A percentile compares a stretch with the other conserved stretches of the same genome.
These are phyloP conservation scores for Ploceus nigricollis DNA, from an alignment of 2,113 vertebrate genomes.

Conservation along the genomic window DNA sequence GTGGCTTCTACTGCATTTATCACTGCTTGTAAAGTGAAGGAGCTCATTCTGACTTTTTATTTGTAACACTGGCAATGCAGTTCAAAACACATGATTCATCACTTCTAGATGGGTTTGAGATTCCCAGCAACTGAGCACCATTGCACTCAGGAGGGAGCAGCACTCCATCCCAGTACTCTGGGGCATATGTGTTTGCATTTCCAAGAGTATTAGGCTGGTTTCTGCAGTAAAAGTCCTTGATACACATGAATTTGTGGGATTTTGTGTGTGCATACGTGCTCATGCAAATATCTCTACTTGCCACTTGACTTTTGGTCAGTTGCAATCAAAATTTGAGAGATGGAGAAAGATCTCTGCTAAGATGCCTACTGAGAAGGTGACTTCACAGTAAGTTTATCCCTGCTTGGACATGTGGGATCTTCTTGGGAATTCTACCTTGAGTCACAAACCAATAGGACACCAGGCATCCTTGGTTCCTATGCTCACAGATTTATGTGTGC, in stretches of 20 bases:
- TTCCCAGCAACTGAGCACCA: neutral
- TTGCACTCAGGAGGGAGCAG: neutral
- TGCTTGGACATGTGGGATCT: neutral
- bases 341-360: neutral
- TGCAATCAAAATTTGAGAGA: neutral
- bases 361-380: neutral
- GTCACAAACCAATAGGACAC: neutral
- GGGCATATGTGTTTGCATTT: neutral
- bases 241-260: fast-evolving
- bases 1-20: constrained; percentile 25
- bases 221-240: neutral
- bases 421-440: neutral
- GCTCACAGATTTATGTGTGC: neutral
- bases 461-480: neutral
- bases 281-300: neutral
- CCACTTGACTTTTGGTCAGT: neutral
- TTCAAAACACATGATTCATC: neutral
- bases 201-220: neutral
- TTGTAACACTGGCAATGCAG: neutral
- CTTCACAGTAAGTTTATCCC: neutral
- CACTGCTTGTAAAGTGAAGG: constrained; percentile 3
- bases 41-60: neutral
- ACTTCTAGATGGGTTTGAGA: neutral
- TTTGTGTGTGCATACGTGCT: neutral
- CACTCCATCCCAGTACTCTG: neutral